Base-by-base conservation (phyloP, 2,797 vertebrate species). In the Halcyon badia region DNA sequence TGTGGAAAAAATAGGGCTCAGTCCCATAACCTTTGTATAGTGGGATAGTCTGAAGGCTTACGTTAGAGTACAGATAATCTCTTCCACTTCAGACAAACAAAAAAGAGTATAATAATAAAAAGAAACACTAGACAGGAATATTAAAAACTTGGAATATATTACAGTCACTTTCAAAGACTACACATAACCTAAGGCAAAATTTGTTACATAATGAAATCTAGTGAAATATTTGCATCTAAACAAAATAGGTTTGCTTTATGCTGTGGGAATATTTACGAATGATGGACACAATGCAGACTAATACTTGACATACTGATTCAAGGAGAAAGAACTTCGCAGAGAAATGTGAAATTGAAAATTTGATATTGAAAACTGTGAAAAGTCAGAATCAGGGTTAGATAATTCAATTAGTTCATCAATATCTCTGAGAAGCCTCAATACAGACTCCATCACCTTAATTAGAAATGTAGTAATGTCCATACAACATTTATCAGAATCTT, bases 1-100 rank as follows among this genome's bases (percentile, higher is more conserved):
- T 92, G 66, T 46, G 54, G 57, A 90, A 89, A 80, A 88, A 95
- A 95, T 26, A 86, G 57, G 78, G 60, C 86, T 92, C 41, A 54
- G 88, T 97, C 83, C 49, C 84, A 91, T 87, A 97, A 95, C 90
- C 88, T 95, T 89, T 88, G 66, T 60, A 35, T 73, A 44, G 69
- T 6, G 54, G 86, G 88, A 92, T 84, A 90, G 54, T 96, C 87
- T 77, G 89, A 82, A 78, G 73, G 71, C 57, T 97, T 92, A 94
- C 0, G 18, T 60, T 88, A 71, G 84, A 97, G 95, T 93, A 96
- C 96, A 97, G 93, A 95, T 97, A 97, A 97, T 96, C 97, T 96
- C 95, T 70, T 83, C 71, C 44, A 91, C 68, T 94, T 94, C 82
- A 95, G 94, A 70, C 72, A 97, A 97, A 97, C 75, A 86, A 91